Base-by-base conservation (phyloP, 2,113 vertebrate genomes). In the Takifugu bimaculatus region DNA sequence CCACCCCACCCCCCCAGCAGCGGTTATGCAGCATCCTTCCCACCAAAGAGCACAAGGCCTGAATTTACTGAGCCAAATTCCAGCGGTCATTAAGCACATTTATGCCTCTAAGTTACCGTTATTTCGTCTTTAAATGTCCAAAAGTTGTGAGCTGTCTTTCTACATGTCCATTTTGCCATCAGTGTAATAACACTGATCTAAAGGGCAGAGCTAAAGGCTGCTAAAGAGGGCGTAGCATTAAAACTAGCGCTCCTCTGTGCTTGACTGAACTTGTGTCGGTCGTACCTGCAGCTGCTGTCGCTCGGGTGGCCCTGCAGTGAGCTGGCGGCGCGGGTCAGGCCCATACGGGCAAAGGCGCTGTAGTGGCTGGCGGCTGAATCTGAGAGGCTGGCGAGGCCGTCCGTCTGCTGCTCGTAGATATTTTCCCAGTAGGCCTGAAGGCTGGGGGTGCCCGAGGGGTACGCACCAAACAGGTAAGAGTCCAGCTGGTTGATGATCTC, bases 371-470 rank as follows among this genome's bases (percentile, higher is more conserved):
- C 91, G 0, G 81, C 45, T 0, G 95, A 74, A 3, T 98, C 94
- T 0, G 90, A 91, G 7, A 94, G 88, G 83, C 89, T 83, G 61
- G 90, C 74, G 13, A 77, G 26, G 0, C 94, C 92, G 0, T 99
- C 97, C 0, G 93, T 92, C 76, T 97, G 94, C 0, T 65, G 61
- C 26, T 98, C 94, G 0, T 89, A 96, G 3, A 88, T 54, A 0
- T 94, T 98, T 80, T 99, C 97, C 97, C 97, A 99, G 92, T 98
- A 99, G 0, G 96, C 90, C 29, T 92, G 89, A 4, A 99, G 93
- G 20, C 93, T 93, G 0, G 91, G 93, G 0, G 92, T 95, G 59
- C 91, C 93, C 0, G 91, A 29, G 0, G 94, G 84, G 64, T 68
- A 54, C 1, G 72, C 2, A 1, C 97, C 96, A 0, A 96, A 99